Conservation (phyloP, 92 coral and sea anemone species). For the Chrysogorgia sp. region DNA sequence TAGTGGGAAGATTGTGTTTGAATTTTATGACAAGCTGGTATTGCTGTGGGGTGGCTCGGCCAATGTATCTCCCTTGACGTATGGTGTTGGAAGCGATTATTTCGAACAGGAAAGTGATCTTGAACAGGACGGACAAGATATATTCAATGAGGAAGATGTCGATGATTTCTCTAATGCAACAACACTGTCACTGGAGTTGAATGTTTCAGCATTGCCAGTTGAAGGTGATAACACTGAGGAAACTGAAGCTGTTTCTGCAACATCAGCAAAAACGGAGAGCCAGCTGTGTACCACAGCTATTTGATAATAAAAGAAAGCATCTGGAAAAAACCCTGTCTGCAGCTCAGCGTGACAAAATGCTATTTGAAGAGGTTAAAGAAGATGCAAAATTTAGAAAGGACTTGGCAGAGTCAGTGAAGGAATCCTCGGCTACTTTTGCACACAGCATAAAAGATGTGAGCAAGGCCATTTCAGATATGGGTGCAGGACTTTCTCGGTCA, state of each 20-base stretch:
- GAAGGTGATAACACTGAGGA: neutral
- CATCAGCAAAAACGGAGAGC: slow-evolving; percentile 57
- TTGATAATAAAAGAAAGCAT: slow-evolving; percentile 65
- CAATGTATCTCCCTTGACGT: slow-evolving; percentile 41
- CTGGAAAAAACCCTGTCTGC: slow-evolving; percentile 57
- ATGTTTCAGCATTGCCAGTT: neutral
- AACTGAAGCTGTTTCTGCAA: neutral
- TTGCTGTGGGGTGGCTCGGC: slow-evolving; percentile 57
- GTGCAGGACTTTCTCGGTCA: slow-evolving; percentile 61
- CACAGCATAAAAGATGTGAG: slow-evolving; percentile 54
- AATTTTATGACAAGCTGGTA: slow-evolving; percentile 53
- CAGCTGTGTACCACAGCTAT: slow-evolving; percentile 66
- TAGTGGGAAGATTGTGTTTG: slow-evolving; percentile 59
- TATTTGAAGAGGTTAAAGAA: slow-evolving; percentile 61
- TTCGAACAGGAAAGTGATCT: slow-evolving; percentile 32
- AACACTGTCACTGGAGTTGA: neutral
- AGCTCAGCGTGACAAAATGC: slow-evolving; percentile 59
- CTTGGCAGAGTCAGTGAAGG: slow-evolving; percentile 49
- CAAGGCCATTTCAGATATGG: slow-evolving; percentile 54
- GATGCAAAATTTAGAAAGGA: slow-evolving; percentile 70
- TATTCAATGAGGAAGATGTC: neutral
- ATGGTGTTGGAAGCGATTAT: slow-evolving; percentile 60
- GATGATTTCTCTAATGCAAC: neutral
- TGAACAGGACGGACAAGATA: neutral
- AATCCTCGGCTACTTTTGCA: slow-evolving; percentile 56